phyloP scores from a whole-genome alignment of 2,888 invertebrate species.

The Iselma pallidipennis region DNA sequence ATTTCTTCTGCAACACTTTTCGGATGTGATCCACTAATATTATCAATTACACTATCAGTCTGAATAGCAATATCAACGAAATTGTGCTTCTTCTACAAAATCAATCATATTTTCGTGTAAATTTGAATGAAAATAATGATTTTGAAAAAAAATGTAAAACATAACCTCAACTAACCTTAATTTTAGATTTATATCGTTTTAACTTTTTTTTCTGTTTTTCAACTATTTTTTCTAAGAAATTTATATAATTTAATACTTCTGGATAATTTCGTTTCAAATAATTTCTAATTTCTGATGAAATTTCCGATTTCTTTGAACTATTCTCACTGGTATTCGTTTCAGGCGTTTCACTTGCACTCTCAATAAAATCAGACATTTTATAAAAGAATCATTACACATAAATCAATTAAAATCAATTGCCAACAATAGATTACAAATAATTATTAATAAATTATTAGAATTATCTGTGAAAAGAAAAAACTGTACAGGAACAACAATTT shows the following conservation, averaged over 20 bases:
- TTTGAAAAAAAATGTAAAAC: not conserved
- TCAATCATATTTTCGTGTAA: not conserved
- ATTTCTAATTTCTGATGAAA: conserved; percentile 36
- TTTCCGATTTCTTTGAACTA: conserved; percentile 32
- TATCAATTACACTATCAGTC: conserved; percentile 34
- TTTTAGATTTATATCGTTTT: conserved; percentile 61
- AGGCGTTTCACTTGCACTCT: conserved; percentile 5
- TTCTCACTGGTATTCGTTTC: conserved; percentile 10
- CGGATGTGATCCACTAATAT: conserved; percentile 38
- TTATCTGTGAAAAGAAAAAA: no score
- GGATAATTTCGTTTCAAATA: conserved; percentile 61
- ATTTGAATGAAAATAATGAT: no score
- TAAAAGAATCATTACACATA: no score
- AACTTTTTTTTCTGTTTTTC: conserved; percentile 63
- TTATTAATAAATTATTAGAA: no score
- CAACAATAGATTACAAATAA: not conserved
- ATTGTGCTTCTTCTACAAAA: conserved; percentile 19
- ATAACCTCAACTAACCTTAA: conserved; percentile 47
- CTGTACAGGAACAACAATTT: no score
- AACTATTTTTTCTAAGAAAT: conserved; percentile 62
- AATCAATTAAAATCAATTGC: no score
- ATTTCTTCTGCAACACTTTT: conserved; percentile 74
- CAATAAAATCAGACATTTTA: not conserved
- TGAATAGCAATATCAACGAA: conserved; percentile 37
- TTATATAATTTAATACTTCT: conserved; percentile 62